Evolutionary conservation across 2,888 invertebrate genomes (phyloP), one percentile per base, ranked within the genome.

Genomic region (Orchesella flavescens): DNA sequence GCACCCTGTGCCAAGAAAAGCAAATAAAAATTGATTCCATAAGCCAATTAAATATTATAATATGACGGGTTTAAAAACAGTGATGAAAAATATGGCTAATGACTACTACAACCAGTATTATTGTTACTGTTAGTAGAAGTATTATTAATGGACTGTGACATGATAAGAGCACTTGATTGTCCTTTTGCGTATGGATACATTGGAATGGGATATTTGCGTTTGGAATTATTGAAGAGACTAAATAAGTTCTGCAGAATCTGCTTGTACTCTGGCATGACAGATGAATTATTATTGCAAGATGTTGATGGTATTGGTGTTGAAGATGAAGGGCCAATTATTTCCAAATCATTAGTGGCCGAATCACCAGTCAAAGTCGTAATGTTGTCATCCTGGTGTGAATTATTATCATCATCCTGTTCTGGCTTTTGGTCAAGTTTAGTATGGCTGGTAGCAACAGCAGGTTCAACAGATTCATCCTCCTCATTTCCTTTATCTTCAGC

Each of bases 191-290:
- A 83, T 46, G 84, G 83, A 75, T 86, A 86, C 81, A 83, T 76
- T 66, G 86, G 86, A 82, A 86, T 86, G 73, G 86, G 86, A 73
- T 86, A 86, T 78, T 86, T 86, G 66, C 86, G 72, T 59, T 84
- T 84, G 84, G 86, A 86, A 86, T 84, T 81, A 61, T 86, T 86
- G 79, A 86, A 86, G 68, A 86, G 59, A 74, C 74, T 84, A 81
- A 87, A 86, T 73, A 87, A 85, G 79, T 83, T 87, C 72, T 84
- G 83, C 72, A 87, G 77, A 66, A 87, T 87, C 69, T 84, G 85
- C 87, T 87, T 87, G 86, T 86, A 87, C 83, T 86, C 86, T 78
- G 87, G 87, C 71, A 85, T 63, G 66, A 79, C 43, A 73, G 82
- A 69, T 49, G 84, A 76, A 79, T 79, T 66, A 55, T 76, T 72